phyloP scores from a whole-genome alignment of 2,113 vertebrate genomes.

The human region GRCh38 chr15:30006001-30006500 shows the following conservation, averaged over 20 bases:
- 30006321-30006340: constrained; percentile 92
- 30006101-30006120: not conserved
- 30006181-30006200: not conserved
- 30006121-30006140: constrained; percentile 1
- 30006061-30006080: not conserved
- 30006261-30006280: constrained; percentile 53
- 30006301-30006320: constrained; percentile 91
- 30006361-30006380: constrained; percentile 93
- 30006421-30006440: constrained; percentile 91
- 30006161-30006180: constrained; percentile 16
- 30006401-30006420: constrained; percentile 92
- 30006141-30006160: constrained; percentile 38
- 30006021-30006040: not conserved
- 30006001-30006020: not conserved
- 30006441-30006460: constrained; percentile 5
- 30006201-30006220: constrained; percentile 20
- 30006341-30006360: constrained; percentile 93
- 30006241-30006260: constrained; percentile 48
- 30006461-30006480: not conserved
- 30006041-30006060: constrained; percentile 41
- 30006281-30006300: constrained; percentile 93
- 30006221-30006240: not conserved
- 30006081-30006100: not conserved
- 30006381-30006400: constrained; percentile 92
- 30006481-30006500: not conserved